These are phyloP conservation scores for Nephrotoma appendiculata DNA, from an alignment of 2,888 invertebrate genomes.

Conservation along the genomic window DNA sequence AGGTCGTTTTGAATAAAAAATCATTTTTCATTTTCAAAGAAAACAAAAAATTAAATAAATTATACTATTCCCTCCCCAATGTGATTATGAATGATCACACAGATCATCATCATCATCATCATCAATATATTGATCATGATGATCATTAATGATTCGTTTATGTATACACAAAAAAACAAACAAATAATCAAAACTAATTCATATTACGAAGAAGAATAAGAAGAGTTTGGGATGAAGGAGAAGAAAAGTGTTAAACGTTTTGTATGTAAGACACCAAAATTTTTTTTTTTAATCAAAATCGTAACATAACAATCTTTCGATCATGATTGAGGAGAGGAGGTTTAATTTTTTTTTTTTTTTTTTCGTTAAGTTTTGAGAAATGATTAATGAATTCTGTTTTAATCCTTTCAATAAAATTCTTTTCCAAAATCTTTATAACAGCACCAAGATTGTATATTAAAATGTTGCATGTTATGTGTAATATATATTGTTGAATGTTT, in stretches of 20 bases:
- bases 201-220: background rate
- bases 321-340: background rate
- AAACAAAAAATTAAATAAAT: background rate
- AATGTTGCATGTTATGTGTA: background rate
- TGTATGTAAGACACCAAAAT: background rate
- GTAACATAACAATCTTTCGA: background rate
- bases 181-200: background rate
- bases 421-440: background rate
- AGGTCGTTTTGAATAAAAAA: background rate
- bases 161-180: background rate
- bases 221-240: background rate
- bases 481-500: background rate
- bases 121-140: background rate
- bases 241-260: background rate
- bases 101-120: background rate
- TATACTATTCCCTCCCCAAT: background rate
- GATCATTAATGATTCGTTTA: background rate
- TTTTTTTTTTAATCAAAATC: background rate
- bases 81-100: background rate
- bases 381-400: background rate
- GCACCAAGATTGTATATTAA: background rate
- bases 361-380: background rate
- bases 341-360: background rate
- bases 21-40: background rate
- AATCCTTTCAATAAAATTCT: background rate